Evolutionary conservation across 2,797 vertebrate species (phyloP), one percentile per base, ranked within the genome.

Genomic region (Hydrolagus colliei): DNA sequence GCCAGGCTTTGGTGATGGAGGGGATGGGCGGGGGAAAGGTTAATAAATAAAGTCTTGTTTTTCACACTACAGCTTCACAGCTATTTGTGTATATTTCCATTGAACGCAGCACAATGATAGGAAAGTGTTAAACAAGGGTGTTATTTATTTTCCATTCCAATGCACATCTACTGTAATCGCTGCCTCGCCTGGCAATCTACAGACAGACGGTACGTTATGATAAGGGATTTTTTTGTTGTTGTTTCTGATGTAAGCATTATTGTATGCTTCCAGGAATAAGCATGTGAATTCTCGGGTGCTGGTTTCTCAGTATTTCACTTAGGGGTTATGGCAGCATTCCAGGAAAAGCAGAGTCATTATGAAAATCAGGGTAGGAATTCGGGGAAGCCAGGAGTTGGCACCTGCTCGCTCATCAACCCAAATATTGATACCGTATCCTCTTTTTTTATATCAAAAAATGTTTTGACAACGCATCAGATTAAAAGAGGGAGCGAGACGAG

Each of bases 201-300:
- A 71, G 32, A 41, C 16, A 20, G 79, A 5, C 65, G 67, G 79
- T 41, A 14, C n/a, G 20, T 35, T 16, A 41, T 11, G 65, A 84
- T 68, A 71, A 84, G 18, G 22, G 79, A 41, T 71, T 84, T 41
- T 71, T 84, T 84, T 41, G 27, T 52, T 20, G 32, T 71, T 41
- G 41, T 52, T 68, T 41, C 2, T 71, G 79, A 71, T 84, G 32
- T 71, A 32, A 84, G 3, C 32, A 2, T 9, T 68, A 52, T 52
- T 82, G 16, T 52, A 52, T n/a, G 32, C n/a, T 84, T 84, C 79
- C 79, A 84, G 22, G 79, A 84, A 84, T 11, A 71, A 32, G 32
- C 65, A 16, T 63, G 22, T 63, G 22, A 65, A 16, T 8, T 22
- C 22, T 6, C 7, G 16, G 32, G 3, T 18, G 16, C 61, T 67